These are phyloP conservation scores for Scaptomyza polygonia DNA, from an alignment of 2,888 invertebrate genomes.

Conservation along the genomic window DNA sequence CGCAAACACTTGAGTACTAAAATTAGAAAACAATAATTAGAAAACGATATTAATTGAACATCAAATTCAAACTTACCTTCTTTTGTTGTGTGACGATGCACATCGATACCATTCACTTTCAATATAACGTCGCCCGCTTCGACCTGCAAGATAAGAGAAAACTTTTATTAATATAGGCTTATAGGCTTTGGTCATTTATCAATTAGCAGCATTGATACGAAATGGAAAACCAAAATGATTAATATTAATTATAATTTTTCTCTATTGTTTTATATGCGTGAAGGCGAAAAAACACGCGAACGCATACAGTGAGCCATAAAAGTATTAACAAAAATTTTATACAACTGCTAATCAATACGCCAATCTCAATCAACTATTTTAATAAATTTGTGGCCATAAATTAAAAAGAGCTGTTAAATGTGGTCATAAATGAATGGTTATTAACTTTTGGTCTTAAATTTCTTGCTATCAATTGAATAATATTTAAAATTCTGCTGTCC, in stretches of 20 bases:
- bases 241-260: constrained; percentile 46
- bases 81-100: constrained; percentile 95
- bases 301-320: background rate
- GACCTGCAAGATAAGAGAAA: constrained; percentile 86
- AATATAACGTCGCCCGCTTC: constrained; percentile 97
- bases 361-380: background rate
- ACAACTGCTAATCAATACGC: background rate
- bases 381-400: background rate
- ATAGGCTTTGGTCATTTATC: constrained; percentile 6
- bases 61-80: constrained; percentile 87
- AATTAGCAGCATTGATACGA: constrained; percentile 1
- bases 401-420: background rate
- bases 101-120: constrained; percentile 96
- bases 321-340: background rate
- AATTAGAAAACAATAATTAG: constrained; percentile 17
- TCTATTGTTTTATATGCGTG: background rate
- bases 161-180: background rate
- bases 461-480: too few relatives aligned
- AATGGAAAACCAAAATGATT: constrained; percentile 16
- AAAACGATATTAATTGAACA: background rate
- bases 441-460: too few relatives aligned
- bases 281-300: background rate
- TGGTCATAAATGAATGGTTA: background rate
- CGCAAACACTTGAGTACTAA: constrained; percentile 91
- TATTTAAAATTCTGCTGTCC: background rate